These are phyloP conservation scores for Crotalus horridus DNA, from an alignment of 2,113 vertebrate species.

Conservation along the genomic window DNA sequence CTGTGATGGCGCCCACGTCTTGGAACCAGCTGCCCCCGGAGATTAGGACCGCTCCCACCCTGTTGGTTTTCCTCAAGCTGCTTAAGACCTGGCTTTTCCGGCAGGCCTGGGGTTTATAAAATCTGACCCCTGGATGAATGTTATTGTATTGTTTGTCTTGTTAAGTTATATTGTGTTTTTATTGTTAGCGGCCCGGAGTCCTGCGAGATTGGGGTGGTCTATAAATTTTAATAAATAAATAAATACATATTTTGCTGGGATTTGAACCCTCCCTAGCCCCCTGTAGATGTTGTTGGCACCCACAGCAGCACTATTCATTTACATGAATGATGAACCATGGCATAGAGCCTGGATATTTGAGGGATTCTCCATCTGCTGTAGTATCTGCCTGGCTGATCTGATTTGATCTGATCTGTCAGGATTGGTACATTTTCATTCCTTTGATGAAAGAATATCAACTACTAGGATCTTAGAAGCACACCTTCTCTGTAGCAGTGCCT, in stretches of 20 bases:
- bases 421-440: background rate
- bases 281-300: background rate
- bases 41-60: too few species aligned
- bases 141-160: too few species aligned
- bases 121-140: too few species aligned
- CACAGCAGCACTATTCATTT: background rate
- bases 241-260: background rate
- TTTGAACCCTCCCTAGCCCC: background rate
- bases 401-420: background rate
- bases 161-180: too few species aligned
- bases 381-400: background rate
- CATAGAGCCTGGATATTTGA: background rate
- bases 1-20: too few species aligned
- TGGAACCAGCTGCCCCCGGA: too few species aligned
- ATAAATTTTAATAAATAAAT: too few species aligned
- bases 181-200: too few species aligned
- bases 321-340: background rate
- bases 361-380: background rate
- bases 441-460: background rate
- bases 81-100: too few species aligned
- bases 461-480: background rate
- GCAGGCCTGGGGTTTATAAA: too few species aligned
- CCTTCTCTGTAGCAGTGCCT: background rate
- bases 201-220: too few species aligned
- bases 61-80: too few species aligned